These are phyloP conservation scores for Drosophila burlai DNA, from an alignment of 1,140 invertebrate species.

Conservation along the genomic window DNA sequence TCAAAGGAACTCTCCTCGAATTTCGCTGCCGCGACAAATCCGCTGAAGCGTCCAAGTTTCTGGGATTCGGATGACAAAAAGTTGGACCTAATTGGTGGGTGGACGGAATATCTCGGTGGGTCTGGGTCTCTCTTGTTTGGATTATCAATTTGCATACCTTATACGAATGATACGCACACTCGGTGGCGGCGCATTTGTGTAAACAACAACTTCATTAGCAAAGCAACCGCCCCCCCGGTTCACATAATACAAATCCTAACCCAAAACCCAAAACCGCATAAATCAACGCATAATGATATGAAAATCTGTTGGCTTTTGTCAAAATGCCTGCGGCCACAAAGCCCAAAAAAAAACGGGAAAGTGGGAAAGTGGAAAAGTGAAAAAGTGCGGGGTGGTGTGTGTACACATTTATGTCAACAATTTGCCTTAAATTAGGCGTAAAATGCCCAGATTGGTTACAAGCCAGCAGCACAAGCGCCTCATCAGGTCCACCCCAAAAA, in stretches of 20 bases:
- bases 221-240: slow-evolving; percentile 5
- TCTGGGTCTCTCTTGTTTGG: slow-evolving; percentile 27
- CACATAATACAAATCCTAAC: slow-evolving; percentile 2
- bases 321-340: slow-evolving; percentile 31
- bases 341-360: slow-evolving; percentile 20
- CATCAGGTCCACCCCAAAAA: slow-evolving; percentile 57
- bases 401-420: slow-evolving; percentile 69
- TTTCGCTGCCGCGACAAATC: slow-evolving; percentile 9
- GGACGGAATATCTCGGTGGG: slow-evolving; percentile 6
- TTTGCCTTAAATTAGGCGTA: slow-evolving; percentile 83
- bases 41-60: neutral
- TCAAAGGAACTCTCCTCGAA: neutral
- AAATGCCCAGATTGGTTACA: slow-evolving; percentile 75
- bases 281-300: slow-evolving; percentile 73
- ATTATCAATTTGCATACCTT: slow-evolving; percentile 46
- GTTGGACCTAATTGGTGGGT: slow-evolving; percentile 22
- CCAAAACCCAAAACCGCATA: slow-evolving; percentile 27
- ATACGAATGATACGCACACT: neutral
- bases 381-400: neutral
- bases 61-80: slow-evolving; percentile 29
- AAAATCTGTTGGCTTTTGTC: slow-evolving; percentile 82
- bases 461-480: slow-evolving; percentile 50
- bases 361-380: slow-evolving; percentile 20
- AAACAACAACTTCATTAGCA: slow-evolving; percentile 66
- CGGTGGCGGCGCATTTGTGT: slow-evolving; percentile 13